Base-by-base conservation (phyloP, 2,888 invertebrate species). In the Germaria angustata region DNA sequence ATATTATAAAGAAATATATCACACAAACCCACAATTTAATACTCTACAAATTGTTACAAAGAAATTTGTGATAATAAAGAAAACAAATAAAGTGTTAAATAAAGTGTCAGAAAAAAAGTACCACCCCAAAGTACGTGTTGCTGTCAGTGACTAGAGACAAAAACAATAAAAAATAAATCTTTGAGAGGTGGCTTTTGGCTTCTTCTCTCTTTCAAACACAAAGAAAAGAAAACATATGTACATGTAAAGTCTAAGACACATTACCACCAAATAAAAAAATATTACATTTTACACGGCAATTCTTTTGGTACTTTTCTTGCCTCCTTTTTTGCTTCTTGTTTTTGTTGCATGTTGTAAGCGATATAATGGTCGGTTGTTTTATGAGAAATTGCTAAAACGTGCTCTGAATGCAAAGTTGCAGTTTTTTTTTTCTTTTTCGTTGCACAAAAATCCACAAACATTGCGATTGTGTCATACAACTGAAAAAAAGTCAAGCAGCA, bases 321-420 rank as follows among this genome's bases (percentile, higher is more conserved):
- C 51, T 57, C 41, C 11, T 41, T 71, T 49, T 32, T 78, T 17
- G 17, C 51, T 72, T 28, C 69, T 59, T 53, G 46, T 51, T 36
- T 69, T 59, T 76, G 59, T 59, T 76, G 59, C 69, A 65, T 65
- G 39, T 44, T 78, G 78, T 82, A 84, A 84, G 84, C 85, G 88
- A 87, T 89, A 89, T 89, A 89, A 89, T 89, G 89, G 88, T 88
- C 89, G 89, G 89, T 89, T 90, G 90, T 90, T 90, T 88, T 89
- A 90, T 90, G 90, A 90, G 89, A 90, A 90, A 90, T 90, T 90
- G 90, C 89, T 86, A 87, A 89, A 88, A 89, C 90, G 90, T 90
- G 90, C 87, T 86, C 84, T 65, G 90, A 88, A 90, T 90, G 83
- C 71, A 77, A 84, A 84, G 80, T 77, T 77, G 81, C 81, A 81